Evolutionary conservation across 2,888 invertebrate species (phyloP).

Genomic region (Philereme transversata): DNA sequence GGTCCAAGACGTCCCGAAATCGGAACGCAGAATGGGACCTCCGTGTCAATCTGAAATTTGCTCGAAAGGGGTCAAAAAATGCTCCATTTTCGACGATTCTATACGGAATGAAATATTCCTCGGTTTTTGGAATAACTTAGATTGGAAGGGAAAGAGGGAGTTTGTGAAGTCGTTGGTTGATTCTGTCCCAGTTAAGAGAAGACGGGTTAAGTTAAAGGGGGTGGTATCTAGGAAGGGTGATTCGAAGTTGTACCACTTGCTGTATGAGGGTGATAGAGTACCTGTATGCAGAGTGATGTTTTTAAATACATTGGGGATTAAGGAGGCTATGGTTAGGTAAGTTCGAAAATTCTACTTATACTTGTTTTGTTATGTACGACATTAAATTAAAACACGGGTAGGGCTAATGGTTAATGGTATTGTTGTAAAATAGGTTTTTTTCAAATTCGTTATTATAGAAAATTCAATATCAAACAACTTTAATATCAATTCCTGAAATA

Average conservation of each 20-base stretch:
- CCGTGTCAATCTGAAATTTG: slow-evolving; percentile 55
- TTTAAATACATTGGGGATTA: slow-evolving; percentile 62
- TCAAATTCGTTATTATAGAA: no score
- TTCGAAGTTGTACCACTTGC: slow-evolving; percentile 57
- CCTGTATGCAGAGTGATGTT: slow-evolving; percentile 62
- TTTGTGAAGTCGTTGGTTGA: slow-evolving; percentile 56
- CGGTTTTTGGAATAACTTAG: slow-evolving; percentile 61
- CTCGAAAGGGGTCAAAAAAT: slow-evolving; percentile 48
- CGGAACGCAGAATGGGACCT: slow-evolving; percentile 56
- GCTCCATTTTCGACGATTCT: slow-evolving; percentile 46
- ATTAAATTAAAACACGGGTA: no score
- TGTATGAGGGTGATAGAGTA: slow-evolving; percentile 42
- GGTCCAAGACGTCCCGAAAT: slow-evolving; percentile 64
- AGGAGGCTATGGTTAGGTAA: slow-evolving; percentile 64
- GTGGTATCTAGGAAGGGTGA: slow-evolving; percentile 56
- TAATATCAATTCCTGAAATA: no score
- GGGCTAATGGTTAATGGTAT: not conserved
- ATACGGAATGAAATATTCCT: slow-evolving; percentile 52
- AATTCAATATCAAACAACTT: no score
- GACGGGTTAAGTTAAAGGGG: slow-evolving; percentile 50
- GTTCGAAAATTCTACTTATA: not conserved
- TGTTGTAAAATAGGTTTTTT: no score
- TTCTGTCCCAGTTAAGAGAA: slow-evolving; percentile 53
- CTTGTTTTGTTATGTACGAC: no score
- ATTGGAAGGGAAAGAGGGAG: slow-evolving; percentile 59